Conservation (phyloP, 1,140 invertebrate genomes). For the Leptopilina clavipes region DNA sequence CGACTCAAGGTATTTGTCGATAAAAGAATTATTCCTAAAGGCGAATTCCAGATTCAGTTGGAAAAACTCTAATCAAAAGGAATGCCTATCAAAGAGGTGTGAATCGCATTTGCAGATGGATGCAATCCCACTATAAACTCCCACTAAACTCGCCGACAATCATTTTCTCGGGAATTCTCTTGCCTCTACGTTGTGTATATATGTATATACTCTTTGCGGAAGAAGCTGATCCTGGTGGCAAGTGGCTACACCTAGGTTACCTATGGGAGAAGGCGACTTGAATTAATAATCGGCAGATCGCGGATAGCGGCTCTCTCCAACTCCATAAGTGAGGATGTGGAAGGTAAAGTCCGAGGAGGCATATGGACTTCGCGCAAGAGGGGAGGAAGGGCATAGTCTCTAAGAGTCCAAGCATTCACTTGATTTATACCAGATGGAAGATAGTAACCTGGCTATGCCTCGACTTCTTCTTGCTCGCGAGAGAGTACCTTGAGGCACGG, state of each 20-base stretch:
- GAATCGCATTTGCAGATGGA: background rate
- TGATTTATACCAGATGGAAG: slow-evolving; percentile 45
- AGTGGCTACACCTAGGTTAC: slow-evolving; percentile 15
- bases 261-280: slow-evolving; percentile 22
- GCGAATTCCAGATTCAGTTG: too few relatives aligned
- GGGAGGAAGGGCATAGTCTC: slow-evolving; percentile 35
- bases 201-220: background rate
- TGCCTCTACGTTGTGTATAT: background rate
- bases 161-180: slow-evolving; percentile 35
- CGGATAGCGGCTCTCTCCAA: slow-evolving; percentile 39
- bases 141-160: slow-evolving; percentile 30
- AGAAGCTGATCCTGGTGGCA: slow-evolving; percentile 20
- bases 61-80: too few relatives aligned
- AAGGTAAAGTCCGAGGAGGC: slow-evolving; percentile 31
- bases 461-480: slow-evolving; percentile 17
- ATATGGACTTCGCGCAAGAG: slow-evolving; percentile 8
- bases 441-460: slow-evolving; percentile 37
- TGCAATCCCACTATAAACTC: too few relatives aligned
- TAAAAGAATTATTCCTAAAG: too few relatives aligned
- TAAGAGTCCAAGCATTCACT: slow-evolving; percentile 41
- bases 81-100: background rate
- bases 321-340: slow-evolving; percentile 15
- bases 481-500: slow-evolving; percentile 38
- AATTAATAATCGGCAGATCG: slow-evolving; percentile 44
- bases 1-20: too few relatives aligned